Base-by-base conservation (phyloP, 2,113 vertebrate species). In the Boleophthalmus pectinirostris region DNA sequence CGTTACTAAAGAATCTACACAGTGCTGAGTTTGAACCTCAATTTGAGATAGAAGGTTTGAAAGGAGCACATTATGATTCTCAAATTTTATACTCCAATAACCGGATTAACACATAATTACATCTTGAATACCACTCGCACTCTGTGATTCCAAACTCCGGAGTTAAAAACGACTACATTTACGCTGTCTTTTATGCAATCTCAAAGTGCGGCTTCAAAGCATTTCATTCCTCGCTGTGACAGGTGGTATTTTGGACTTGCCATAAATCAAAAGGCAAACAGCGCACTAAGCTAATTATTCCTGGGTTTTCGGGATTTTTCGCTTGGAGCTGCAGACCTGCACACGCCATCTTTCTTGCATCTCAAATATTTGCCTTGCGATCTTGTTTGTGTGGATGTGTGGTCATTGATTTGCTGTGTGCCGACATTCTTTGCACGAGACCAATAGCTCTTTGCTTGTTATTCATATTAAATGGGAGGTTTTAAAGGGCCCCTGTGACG, bases 361-460 rank as follows among this genome's bases (percentile, higher is more conserved):
- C 58, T 79, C 82, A 90, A 92, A 93, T 92, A 91, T 93, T 93
- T 92, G 86, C 87, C 68, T 79, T 84, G 85, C 35, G 79, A 81
- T 90, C 78, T 75, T 82, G 74, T 90, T 87, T 91, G 88, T 91
- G 93, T 92, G 89, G 82, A 46, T 85, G 68, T 81, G 81, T 82
- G 79, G 82, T 74, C 84, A 90, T 82, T 89, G 91, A 91, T 91
- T 91, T 88, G 82, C 84, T 80, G 82, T 72, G 80, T 75, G 85
- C 87, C 90, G 83, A 89, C 79, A 83, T 91, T 85, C 66, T 74
- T 78, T 63, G 74, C 61, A 78, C 74, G 54, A 63, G 77, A 82
- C 75, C 60, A 90, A 90, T 74, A 80, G 78, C 80, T 79, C 82
- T 81, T 78, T 68, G 60, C 61, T 60, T 64, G 61, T 72, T 80